Evolutionary conservation across 2,797 vertebrate species (phyloP).

Genomic region (Fratercula arctica): DNA sequence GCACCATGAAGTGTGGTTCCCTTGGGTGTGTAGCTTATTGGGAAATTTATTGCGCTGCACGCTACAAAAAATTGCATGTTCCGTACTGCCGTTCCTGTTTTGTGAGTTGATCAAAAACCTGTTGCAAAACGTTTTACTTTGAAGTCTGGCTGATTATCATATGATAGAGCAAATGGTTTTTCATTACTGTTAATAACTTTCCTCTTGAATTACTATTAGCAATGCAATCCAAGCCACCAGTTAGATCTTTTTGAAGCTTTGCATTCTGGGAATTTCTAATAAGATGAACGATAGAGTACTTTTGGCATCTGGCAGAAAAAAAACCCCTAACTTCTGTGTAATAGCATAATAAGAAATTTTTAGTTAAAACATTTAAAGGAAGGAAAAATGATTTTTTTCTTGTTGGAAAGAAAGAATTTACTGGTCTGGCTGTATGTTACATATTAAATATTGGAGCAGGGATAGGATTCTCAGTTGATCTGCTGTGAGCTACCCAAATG

Average conservation of each 20-base stretch:
- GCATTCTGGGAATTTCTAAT: background rate
- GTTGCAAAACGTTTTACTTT: background rate
- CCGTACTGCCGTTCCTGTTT: background rate
- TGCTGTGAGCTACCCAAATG: background rate
- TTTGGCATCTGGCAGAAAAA: background rate
- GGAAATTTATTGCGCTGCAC: background rate
- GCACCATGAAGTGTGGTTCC: background rate
- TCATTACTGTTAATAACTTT: background rate
- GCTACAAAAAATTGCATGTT: background rate
- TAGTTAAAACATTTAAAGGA: background rate
- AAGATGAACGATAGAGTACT: background rate
- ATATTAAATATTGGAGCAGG: background rate
- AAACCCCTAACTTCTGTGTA: constrained; percentile 1
- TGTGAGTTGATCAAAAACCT: background rate
- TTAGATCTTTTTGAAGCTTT: background rate
- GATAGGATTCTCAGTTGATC: background rate
- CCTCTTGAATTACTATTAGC: background rate
- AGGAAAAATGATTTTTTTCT: background rate
- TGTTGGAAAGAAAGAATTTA: constrained; percentile 7
- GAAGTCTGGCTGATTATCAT: background rate
- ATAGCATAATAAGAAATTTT: constrained; percentile 8
- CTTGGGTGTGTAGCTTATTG: background rate
- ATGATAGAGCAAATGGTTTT: background rate
- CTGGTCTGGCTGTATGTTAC: background rate
- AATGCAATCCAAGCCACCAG: background rate